A percentile compares a stretch with the other conserved stretches of the same genome.
Evolutionary conservation across 2,888 invertebrate species (phyloP).

Genomic region (Charanyca ferruginea): DNA sequence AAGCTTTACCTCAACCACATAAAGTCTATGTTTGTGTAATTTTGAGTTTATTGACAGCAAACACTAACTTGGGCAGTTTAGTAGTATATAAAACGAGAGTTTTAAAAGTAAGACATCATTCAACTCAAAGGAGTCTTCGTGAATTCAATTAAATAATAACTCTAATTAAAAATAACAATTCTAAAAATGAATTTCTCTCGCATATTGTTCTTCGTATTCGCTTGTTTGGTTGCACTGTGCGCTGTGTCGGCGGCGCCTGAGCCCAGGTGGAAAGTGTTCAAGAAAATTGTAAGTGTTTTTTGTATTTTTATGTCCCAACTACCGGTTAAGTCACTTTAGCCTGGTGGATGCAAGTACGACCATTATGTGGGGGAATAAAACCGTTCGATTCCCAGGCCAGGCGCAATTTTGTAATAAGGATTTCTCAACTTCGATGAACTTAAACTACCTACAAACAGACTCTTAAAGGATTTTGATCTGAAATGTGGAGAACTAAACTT

Average conservation of each 20-base stretch:
- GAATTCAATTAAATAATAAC: conserved; percentile 23
- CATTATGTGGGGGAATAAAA: too few relatives aligned
- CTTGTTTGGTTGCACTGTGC: conserved; percentile 71
- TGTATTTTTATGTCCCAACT: background rate
- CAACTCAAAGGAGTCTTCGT: conserved; percentile 20
- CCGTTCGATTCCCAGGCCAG: too few relatives aligned
- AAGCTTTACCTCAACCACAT: background rate
- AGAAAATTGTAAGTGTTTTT: conserved; percentile 76
- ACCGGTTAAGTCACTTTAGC: too few relatives aligned
- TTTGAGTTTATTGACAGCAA: conserved; percentile 8
- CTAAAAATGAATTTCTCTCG: conserved; percentile 76
- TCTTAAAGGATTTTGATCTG: too few relatives aligned
- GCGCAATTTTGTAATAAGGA: too few relatives aligned
- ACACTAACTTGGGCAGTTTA: background rate
- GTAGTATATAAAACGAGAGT: conserved; percentile 42
- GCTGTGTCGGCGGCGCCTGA: conserved; percentile 74
- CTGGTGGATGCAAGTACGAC: too few relatives aligned
- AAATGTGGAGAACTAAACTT: too few relatives aligned
- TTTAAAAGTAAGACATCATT: conserved; percentile 50
- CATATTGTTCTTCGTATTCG: conserved; percentile 75
- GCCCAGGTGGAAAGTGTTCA: conserved; percentile 77
- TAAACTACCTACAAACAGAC: too few relatives aligned
- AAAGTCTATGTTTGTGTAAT: conserved; percentile 10
- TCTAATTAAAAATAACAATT: conserved; percentile 33
- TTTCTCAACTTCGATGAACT: too few relatives aligned